Evolutionary conservation across 35 echinoderm and acorn worm species (phyloP), one percentile per base, ranked within the genome.

Genomic region (Anneissia japonica): DNA sequence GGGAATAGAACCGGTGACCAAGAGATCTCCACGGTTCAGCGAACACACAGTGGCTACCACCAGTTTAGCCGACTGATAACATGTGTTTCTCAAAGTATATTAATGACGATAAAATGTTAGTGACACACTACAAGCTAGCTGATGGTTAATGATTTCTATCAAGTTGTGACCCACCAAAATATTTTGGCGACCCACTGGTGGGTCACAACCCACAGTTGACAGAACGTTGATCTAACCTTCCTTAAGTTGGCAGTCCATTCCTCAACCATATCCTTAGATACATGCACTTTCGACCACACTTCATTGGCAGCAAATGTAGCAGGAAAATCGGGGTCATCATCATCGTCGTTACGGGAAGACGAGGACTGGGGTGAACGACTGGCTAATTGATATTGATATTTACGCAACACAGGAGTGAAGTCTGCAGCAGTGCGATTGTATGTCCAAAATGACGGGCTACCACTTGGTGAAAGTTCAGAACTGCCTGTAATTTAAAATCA

Each of bases 321-420:
- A 3, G 95, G 95, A 82, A 89, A 98, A 45, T 98, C 95, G 0
- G 91, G 95, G 86, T 98, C 95, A 73, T 98, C 95, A 29, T 81
- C 79, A 26, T 64, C 51, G n/a, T 89, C 87, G 19, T 89, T 89
- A 33, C 92, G 76, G 26, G 88, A 64, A 3, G 92, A 90, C 23
- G 91, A 92, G 0, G 95, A 98, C 86, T 98, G 95, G 0, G 95
- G 95, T 26, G 95, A 98, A 11, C 95, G 76, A 37, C 89, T 98
- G 21, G 95, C 91, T 46, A 98, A 46, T 89, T 98, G 95, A 89
- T 98, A 98, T 74, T 98, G 95, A 73, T 93, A 93, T 51, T 90
- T 91, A n/a, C 95, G 77, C 37, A 98, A 46, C 19, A 98, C 76
- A 23, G 90, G 89, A 7, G 89, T 98, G 86, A 93, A 98, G 74